Base-by-base conservation (phyloP, 2,888 invertebrate species). In the Erannis defoliaria region DNA sequence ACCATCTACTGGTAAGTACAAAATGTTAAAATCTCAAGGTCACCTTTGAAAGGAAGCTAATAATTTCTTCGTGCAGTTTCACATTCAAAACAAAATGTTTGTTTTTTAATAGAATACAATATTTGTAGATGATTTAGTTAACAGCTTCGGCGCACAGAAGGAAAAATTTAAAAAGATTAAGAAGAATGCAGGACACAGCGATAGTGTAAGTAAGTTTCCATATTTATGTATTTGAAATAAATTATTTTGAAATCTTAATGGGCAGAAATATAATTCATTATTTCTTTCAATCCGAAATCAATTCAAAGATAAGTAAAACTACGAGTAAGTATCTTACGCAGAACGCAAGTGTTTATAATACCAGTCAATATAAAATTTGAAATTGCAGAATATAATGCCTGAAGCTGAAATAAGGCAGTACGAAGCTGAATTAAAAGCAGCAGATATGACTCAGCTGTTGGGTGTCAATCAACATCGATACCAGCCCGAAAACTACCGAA, bases 401-500 rank as follows among this genome's bases (percentile, higher is more conserved):
- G 10, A 37, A 29, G 26, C 9, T 5, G 70, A 74, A 54, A 40
- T n/a, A 1, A 10, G 45, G n/a, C 54, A 62, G 16, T 77, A 68
- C 16, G 0, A 16, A n/a, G 40, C 12, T 1, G 85, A 85, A 54
- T 40, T 73, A 12, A 55, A 40, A n/a, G 74, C 72, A 1, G 85
- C 79, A 2, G 70, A 80, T 19, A 43, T 16, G 1, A 66, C 78
- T 0, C 79, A 81, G 8, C 12, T 79, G 4, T 62, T 81, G 1
- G 82, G 78, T 0, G 63, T 74, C 0, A 88, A 85, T 46, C 68
- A 71, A 16, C 84, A 86, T 57, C 59, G 64, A 2, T 54, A 59
- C 8, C 79, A 85, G 38, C 79, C 80, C 0, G n/a, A 59, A 0
- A 1, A 18, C 1, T 88, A 81, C 55, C 56, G 14, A 0, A 16